A percentile compares a stretch with the other conserved stretches of the same genome.
Evolutionary conservation across 2,888 invertebrate species (phyloP).

Genomic region (Aradus depressus): DNA sequence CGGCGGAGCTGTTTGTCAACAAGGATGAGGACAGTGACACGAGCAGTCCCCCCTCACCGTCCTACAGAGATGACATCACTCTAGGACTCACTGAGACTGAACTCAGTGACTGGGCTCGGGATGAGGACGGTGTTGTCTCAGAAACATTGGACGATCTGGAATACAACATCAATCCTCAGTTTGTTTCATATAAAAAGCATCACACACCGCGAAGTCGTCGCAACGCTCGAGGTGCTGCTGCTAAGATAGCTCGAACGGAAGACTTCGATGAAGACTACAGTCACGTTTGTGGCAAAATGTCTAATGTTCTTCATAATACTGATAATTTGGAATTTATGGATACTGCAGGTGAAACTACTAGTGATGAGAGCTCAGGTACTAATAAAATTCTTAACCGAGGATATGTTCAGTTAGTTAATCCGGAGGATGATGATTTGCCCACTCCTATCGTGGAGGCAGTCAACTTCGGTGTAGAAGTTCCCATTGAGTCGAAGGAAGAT

Average conservation of each 20-base stretch:
- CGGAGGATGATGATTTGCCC: slow-evolving; percentile 37
- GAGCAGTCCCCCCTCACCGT: slow-evolving; percentile 46
- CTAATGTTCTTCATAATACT: slow-evolving; percentile 39
- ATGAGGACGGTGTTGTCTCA: slow-evolving; percentile 53
- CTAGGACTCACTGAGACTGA: slow-evolving; percentile 73
- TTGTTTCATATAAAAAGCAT: slow-evolving; percentile 35
- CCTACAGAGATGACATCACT: slow-evolving; percentile 45
- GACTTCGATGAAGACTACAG: slow-evolving; percentile 37
- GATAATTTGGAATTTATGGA: slow-evolving; percentile 81
- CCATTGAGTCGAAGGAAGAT: slow-evolving; percentile 22
- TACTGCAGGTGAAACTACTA: slow-evolving; percentile 62
- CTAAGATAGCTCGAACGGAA: slow-evolving; percentile 36
- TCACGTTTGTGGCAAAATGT: slow-evolving; percentile 37
- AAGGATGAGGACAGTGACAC: slow-evolving; percentile 35
- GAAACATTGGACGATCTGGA: slow-evolving; percentile 61
- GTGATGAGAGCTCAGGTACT: slow-evolving; percentile 42
- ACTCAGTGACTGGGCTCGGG: slow-evolving; percentile 80
- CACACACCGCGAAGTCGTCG: slow-evolving; percentile 33
- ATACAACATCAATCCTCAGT: slow-evolving; percentile 44
- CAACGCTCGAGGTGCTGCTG: slow-evolving; percentile 34
- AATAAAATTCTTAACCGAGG: slow-evolving; percentile 46
- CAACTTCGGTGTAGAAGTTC: slow-evolving; percentile 13
- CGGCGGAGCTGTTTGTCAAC: slow-evolving; percentile 30
- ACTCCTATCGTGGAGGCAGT: slow-evolving; percentile 40
- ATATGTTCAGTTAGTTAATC: slow-evolving; percentile 53